A percentile compares a stretch with the other conserved stretches of the same genome.
These are phyloP conservation scores for Ictalurus furcatus DNA, from an alignment of 2,113 vertebrate species.

Conservation along the genomic window DNA sequence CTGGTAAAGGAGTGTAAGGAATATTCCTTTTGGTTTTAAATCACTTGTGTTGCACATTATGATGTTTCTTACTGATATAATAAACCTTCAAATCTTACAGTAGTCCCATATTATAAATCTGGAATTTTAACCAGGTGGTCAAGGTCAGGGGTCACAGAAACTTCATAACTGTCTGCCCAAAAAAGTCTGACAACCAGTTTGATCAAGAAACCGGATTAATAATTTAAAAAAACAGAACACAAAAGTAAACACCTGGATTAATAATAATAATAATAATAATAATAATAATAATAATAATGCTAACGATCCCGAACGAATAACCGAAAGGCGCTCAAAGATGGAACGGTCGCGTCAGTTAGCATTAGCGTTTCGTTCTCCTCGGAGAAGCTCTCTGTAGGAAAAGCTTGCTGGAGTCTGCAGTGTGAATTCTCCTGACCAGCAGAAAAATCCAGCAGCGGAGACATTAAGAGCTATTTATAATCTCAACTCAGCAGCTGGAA, in stretches of 20 bases:
- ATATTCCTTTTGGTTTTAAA: not conserved
- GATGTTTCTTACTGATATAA: not conserved
- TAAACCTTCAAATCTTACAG: not conserved
- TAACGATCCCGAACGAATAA: too few relatives aligned
- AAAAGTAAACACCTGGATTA: not conserved
- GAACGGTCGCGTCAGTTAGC: not conserved
- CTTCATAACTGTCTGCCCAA: not conserved
- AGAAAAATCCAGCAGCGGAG: not conserved
- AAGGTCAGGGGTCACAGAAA: not conserved
- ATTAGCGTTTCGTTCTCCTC: not conserved
- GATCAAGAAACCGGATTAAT: too few relatives aligned
- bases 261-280: too few relatives aligned
- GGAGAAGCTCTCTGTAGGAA: not conserved
- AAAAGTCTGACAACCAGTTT: too few relatives aligned
- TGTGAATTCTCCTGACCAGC: not conserved
- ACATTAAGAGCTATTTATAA: not conserved
- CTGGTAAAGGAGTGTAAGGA: not conserved
- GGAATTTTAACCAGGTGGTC: not conserved
- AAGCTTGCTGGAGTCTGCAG: not conserved
- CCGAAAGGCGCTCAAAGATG: too few relatives aligned
- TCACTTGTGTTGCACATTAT: not conserved
- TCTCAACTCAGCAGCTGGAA: not conserved
- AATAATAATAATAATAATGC: too few relatives aligned
- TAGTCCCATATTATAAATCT: too few relatives aligned
- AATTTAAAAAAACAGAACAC: not conserved